Conservation (phyloP, 2,797 vertebrate genomes). For the Galagoides demidoff region DNA sequence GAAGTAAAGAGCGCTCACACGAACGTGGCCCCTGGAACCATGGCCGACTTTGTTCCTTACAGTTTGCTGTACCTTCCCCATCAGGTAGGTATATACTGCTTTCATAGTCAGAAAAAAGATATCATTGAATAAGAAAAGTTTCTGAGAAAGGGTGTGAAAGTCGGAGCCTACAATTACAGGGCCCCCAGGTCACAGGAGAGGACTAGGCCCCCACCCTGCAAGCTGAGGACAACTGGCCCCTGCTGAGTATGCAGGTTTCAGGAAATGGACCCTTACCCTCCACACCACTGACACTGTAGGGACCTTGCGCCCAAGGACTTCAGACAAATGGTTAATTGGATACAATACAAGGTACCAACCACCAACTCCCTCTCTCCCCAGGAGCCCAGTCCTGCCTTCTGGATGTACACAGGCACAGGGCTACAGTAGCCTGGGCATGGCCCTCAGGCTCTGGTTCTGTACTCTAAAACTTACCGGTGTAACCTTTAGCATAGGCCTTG, state of each 20-base stretch:
- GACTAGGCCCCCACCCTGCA: neutral
- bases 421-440: neutral
- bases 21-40: neutral
- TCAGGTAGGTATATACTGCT: neutral
- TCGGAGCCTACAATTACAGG: neutral
- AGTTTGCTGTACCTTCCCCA: neutral
- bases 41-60: neutral
- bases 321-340: neutral
- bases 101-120: constrained; percentile 18
- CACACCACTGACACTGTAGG: neutral
- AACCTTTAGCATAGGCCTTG: neutral
- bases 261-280: neutral
- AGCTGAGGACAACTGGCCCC: neutral
- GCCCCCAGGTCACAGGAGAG: neutral
- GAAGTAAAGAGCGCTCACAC: neutral
- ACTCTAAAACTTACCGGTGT: neutral
- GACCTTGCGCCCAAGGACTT: neutral
- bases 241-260: neutral
- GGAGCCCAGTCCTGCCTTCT: neutral
- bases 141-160: neutral
- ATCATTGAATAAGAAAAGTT: neutral
- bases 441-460: neutral
- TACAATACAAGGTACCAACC: neutral
- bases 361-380: neutral
- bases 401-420: neutral